Base-by-base conservation (phyloP, 2,797 vertebrate genomes). In the Pipistrellus pipistrellus region DNA sequence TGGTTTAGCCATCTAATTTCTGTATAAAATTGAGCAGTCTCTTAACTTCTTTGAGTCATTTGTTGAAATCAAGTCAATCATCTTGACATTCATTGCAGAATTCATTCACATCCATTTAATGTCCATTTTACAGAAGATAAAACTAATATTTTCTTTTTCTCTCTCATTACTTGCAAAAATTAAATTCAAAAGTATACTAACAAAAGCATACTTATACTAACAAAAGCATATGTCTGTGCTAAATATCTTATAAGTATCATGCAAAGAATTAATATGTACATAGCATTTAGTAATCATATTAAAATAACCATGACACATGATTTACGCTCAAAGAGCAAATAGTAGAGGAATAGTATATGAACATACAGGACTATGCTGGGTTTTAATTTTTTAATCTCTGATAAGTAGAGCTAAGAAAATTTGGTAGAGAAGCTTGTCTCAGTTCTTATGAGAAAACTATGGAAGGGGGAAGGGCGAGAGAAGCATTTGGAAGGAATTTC, bases 401-500 rank as follows among this genome's bases (percentile, higher is more conserved):
- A 88, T 88, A 66, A 2, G 1, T 51, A 90, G 51, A 59, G 90
- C 73, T 32, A 69, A 85, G 51, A 91, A 89, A 84, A 91, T 38
- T 84, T 51, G 27, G 38, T 86, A 82, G 73, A 90, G 20, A 95
- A 94, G 25, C 44, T 88, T 44, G 41, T 73, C 69, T 93, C 88
- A 73, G 62, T 69, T 68, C 62, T 95, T 88, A 53, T 8, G 48
- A 80, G 82, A 78, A 93, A 94, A 89, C 59, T 82, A 76, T 38
- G 11, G 41, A 86, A 83, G 88, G 89, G 90, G 93, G 85, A 85
- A 94, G 77, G 93, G 90, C 41, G 9, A 83, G 59, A 90, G 75
- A 94, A 93, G 87, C 77, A 83, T 96, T 95, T 95, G 93, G 94
- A 96, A 96, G 78, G 92, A 95, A 96, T 96, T 96, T 95, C 95